These are phyloP conservation scores for Takifugu rubripes DNA, from an alignment of 2,797 vertebrate genomes.

Conservation along the genomic window DNA sequence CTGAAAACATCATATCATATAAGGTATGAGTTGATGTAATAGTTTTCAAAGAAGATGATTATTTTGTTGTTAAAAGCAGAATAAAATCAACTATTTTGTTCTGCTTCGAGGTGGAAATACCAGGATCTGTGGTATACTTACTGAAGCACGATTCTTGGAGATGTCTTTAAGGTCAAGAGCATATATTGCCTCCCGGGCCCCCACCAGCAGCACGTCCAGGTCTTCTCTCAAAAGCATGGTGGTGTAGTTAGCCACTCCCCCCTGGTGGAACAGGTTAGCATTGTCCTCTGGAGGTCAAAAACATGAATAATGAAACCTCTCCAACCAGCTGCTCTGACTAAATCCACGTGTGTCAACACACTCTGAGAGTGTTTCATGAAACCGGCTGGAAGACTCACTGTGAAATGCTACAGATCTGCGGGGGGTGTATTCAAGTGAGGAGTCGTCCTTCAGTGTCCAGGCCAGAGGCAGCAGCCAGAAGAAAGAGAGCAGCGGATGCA, in stretches of 20 bases:
- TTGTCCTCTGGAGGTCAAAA: slow-evolving; percentile 53
- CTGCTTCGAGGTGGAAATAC: not conserved
- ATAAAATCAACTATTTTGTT: not conserved
- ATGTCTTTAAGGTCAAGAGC: slow-evolving; percentile 75
- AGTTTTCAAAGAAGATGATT: too few species aligned
- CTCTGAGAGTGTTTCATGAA: slow-evolving; percentile 13
- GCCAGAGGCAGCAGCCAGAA: slow-evolving; percentile 58
- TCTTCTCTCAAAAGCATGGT: slow-evolving; percentile 77
- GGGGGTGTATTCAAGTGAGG: slow-evolving; percentile 25
- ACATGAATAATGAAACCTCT: not conserved
- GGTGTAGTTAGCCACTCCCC: slow-evolving; percentile 73
- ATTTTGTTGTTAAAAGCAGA: not conserved
- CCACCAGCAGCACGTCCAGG: slow-evolving; percentile 67
- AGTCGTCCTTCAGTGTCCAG: slow-evolving; percentile 37
- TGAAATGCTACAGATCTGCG: slow-evolving; percentile 71
- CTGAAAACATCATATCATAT: not conserved
- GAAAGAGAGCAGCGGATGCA: slow-evolving; percentile 54
- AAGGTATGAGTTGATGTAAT: too few species aligned
- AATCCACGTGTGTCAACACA: slow-evolving; percentile 1
- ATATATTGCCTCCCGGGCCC: slow-evolving; percentile 76
- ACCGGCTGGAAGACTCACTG: slow-evolving; percentile 60
- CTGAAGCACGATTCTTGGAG: slow-evolving; percentile 64
- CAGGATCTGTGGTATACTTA: slow-evolving; percentile 45
- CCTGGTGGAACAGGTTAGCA: slow-evolving; percentile 55
- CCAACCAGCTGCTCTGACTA: not conserved